These are phyloP conservation scores for Labeo calbasu DNA, from an alignment of 2,797 vertebrate genomes.

Conservation along the genomic window DNA sequence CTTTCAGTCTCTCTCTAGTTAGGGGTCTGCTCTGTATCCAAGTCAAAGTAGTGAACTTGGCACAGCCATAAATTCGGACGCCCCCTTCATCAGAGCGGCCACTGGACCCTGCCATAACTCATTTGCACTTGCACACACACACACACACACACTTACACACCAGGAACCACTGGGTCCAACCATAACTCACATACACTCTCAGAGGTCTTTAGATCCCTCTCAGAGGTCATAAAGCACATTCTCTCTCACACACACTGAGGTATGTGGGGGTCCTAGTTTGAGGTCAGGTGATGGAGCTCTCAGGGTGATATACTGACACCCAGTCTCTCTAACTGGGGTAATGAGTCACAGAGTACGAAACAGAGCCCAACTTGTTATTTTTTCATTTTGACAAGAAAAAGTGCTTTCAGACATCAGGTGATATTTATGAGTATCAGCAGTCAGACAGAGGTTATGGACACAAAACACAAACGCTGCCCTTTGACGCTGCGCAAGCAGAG, in stretches of 20 bases:
- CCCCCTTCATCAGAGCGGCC: slow-evolving; percentile 59
- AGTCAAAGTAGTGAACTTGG: slow-evolving; percentile 77
- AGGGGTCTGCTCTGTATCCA: slow-evolving; percentile 77
- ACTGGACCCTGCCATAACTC: slow-evolving; percentile 59
- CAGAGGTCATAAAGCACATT: slow-evolving; percentile 51
- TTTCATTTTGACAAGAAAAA: slow-evolving; percentile 76
- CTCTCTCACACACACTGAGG: slow-evolving; percentile 44
- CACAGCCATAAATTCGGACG: slow-evolving; percentile 63
- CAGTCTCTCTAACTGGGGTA: slow-evolving; percentile 70
- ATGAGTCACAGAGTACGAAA: slow-evolving; percentile 78
- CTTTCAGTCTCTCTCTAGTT: slow-evolving; percentile 46
- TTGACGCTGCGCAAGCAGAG: slow-evolving; percentile 54
- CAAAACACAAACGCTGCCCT: slow-evolving; percentile 54
- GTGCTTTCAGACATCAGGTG: slow-evolving; percentile 72
- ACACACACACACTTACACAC: slow-evolving; percentile 43
- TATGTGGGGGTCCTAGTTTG: slow-evolving; percentile 55
- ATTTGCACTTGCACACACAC: slow-evolving; percentile 48
- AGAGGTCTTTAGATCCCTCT: slow-evolving; percentile 52
- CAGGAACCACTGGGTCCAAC: slow-evolving; percentile 38
- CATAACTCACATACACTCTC: slow-evolving; percentile 52
- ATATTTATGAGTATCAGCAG: slow-evolving; percentile 78
- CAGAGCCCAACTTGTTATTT: slow-evolving; percentile 77
- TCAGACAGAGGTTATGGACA: slow-evolving; percentile 76
- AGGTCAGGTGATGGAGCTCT: slow-evolving; percentile 60
- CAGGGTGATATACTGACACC: slow-evolving; percentile 62